Percentiles rank a stretch among this genome's conserved stretches.
Evolutionary conservation across 2,113 vertebrate genomes (phyloP).

Genomic region (Proterorhinus semilunaris): DNA sequence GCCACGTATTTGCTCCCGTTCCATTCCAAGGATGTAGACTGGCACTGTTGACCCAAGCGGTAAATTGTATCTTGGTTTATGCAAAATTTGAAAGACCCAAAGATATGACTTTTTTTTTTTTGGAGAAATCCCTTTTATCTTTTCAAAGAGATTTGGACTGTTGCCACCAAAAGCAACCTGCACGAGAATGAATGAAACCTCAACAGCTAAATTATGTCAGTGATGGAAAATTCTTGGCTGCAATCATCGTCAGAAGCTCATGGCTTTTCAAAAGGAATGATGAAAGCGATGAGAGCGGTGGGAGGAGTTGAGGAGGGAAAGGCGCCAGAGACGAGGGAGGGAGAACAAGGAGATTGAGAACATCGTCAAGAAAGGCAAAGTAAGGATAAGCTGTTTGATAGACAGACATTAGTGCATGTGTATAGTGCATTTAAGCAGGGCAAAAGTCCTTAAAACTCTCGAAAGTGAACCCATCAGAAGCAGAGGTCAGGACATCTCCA

Average conservation of each 20-base stretch:
- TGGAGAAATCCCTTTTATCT: neutral
- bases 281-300: slow-evolving; percentile 29
- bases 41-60: neutral
- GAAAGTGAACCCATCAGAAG: neutral
- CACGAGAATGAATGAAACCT: slow-evolving; percentile 13
- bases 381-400: slow-evolving; percentile 8
- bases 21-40: slow-evolving; percentile 7
- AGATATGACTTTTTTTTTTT: slow-evolving; percentile 2
- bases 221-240: slow-evolving; percentile 21
- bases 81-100: slow-evolving; percentile 13
- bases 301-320: slow-evolving; percentile 13
- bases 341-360: neutral
- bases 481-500: too few relatives aligned
- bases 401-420: neutral
- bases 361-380: neutral
- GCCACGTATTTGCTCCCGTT: too few relatives aligned
- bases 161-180: slow-evolving; percentile 9
- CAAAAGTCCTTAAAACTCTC: neutral
- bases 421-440: neutral
- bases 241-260: slow-evolving; percentile 22
- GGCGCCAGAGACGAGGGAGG: neutral
- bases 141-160: neutral
- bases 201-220: slow-evolving; percentile 37
- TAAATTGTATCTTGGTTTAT: slow-evolving; percentile 20
- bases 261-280: slow-evolving; percentile 26